Conservation (phyloP, 2,113 vertebrate species). For the Mobula birostris region DNA sequence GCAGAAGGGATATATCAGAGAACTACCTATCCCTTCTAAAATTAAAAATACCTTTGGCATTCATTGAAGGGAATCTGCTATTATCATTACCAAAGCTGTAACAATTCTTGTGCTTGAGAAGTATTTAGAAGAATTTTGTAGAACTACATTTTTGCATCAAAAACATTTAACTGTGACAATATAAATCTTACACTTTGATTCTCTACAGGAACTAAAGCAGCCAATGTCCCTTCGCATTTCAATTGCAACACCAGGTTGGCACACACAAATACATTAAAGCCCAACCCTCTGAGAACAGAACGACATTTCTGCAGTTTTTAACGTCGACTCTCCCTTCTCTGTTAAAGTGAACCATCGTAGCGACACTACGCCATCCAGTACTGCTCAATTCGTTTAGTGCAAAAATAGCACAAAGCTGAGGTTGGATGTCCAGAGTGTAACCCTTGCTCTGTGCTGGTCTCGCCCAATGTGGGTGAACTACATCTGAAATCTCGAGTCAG, state of each 20-base stretch:
- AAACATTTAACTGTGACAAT: slow-evolving; percentile 5
- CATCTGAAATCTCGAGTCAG: neutral
- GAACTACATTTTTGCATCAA: neutral
- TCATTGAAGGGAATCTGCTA: neutral
- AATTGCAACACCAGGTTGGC: slow-evolving; percentile 1
- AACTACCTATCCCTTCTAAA: neutral
- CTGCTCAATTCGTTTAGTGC: neutral
- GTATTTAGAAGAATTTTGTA: neutral
- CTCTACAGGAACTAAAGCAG: neutral
- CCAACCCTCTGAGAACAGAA: neutral
- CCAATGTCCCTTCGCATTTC: neutral
- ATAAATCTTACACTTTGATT: slow-evolving; percentile 27
- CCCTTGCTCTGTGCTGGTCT: neutral
- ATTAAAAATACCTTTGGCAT: neutral
- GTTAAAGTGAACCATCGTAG: neutral
- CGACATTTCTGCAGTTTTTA: neutral
- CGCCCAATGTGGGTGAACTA: neutral
- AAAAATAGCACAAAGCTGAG: neutral
- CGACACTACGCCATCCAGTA: too few relatives aligned
- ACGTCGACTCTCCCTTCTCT: neutral
- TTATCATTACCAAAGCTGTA: neutral
- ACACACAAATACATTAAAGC: slow-evolving; percentile 21
- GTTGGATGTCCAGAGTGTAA: neutral
- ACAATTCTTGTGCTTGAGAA: neutral
- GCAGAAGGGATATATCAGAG: neutral